Base-by-base conservation (phyloP, 2,888 invertebrate species). In the Thymelicus acteon region DNA sequence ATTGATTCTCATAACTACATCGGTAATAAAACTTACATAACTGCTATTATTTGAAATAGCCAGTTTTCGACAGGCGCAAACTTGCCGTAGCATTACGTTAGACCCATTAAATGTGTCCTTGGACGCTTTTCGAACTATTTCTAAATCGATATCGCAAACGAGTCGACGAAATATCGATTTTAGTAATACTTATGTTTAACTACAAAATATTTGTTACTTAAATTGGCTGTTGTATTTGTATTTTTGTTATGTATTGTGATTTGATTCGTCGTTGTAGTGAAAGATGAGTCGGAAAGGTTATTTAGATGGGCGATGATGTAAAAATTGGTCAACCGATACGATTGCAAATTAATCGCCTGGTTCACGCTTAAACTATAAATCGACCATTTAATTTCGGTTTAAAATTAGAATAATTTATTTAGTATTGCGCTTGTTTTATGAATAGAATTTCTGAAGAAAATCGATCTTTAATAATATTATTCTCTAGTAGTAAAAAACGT, bases 21-120 rank as follows among this genome's bases (percentile, higher is more conserved):
- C 31, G 6, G 52, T 70, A 64, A 60, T 60, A 60, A 47, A 52
- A 65, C 44, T 62, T 62, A 62, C 62, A 65, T 71, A 71, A 70
- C 64, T 40, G 12, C 39, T 69, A 57, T 68, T 62, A 68, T 62
- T 62, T 39, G 57, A 57, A 62, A 62, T 48, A 68, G 52, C 62
- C 54, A 44, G 68, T 68, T 68, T 68, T 68, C 68, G 62, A 62
- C 68, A 68, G 57, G 31, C 62, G 8, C 19, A 57, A 68, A 68
- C 57, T 54, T 44, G 62, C 62, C 62, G 68, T 68, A 24, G 57
- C 15, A 72, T 78, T 78, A 77, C 77, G 75, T 72, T 78, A 74
- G 70, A 76, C 66, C 78, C 76, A 78, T 79, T 79, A 78, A 76
- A 73, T 71, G 66, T 77, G 80, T 79, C 80, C 80, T 80, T 80